Evolutionary conservation across 2,888 invertebrate species (phyloP), one percentile per base, ranked within the genome.

Genomic region (Ommatoiulus sabulosus): DNA sequence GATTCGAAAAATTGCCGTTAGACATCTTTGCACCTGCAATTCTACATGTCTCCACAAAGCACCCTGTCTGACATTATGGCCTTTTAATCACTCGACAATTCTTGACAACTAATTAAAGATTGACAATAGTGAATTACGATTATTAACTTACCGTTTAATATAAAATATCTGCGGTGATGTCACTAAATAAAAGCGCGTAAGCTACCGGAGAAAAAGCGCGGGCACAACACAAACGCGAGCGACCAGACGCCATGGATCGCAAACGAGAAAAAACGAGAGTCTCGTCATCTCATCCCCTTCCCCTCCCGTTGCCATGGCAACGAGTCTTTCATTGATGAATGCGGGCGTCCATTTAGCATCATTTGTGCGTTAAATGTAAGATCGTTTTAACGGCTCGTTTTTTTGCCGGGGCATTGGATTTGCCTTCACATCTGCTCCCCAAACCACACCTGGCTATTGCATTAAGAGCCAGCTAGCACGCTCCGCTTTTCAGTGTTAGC

Each of bases 331-430:
- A 57, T 3, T 8, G 80, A 80, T 80, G 35, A 80, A 24, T 24
- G 80, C 80, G 35, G 80, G 80, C 80, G 80, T 80, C 80, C 15
- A 35, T 80, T 80, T 80, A 80, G 80, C 80, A 80, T 80, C 80
- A 35, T 80, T 80, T 80, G 80, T 80, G 80, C 35, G 80, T 12
- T 24, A 80, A 35, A 80, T 80, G 24, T 80, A 35, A 80, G 35
- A 3, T 80, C 80, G 80, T 35, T 80, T 80, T 80, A 80, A 80
- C 35, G 35, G 80, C 35, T 80, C 35, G 8, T 15, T 35, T 52
- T 72, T 80, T 80, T 35, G 35, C 80, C 15, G 80, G 80, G 35
- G 8, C 80, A 80, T 80, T 35, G 80, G 35, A 80, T 80, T 35
- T 80, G 2, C 80, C 10, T 3, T 12, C 24, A 80, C 80, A 80